These are phyloP conservation scores for Lanius collurio DNA, from an alignment of 2,113 vertebrate genomes.

Conservation along the genomic window DNA sequence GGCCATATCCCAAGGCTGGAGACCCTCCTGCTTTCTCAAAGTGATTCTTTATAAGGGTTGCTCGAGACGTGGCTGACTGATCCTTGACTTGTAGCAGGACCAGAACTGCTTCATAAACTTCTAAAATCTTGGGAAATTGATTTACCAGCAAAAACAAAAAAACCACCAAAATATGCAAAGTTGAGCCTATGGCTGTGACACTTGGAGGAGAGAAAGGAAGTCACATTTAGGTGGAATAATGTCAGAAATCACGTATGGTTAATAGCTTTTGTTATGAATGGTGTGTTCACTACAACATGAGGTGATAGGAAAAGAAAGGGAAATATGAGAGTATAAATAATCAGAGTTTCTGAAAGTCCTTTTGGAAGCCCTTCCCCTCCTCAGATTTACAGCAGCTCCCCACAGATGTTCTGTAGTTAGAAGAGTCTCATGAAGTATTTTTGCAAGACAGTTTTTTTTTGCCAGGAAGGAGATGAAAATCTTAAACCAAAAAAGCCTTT, in stretches of 20 bases:
- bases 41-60: neutral
- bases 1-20: neutral
- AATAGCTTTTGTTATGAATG: neutral
- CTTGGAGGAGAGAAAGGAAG: neutral
- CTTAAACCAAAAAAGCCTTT: neutral
- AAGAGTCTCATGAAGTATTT: neutral
- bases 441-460: neutral
- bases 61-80: neutral
- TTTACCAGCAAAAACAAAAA: neutral
- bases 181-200: neutral
- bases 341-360: neutral
- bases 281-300: neutral
- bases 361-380: neutral
- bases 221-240: neutral
- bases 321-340: neutral
- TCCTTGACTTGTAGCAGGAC: neutral
- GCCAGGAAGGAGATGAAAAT: neutral
- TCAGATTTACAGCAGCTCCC: neutral
- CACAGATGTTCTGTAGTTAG: neutral
- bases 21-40: neutral
- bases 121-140: neutral
- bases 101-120: accelerated
- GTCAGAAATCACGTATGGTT: neutral
- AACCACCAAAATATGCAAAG: neutral
- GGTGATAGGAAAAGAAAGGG: neutral